Conservation (phyloP, 2,888 invertebrate genomes). For the Mycogona germanica region DNA sequence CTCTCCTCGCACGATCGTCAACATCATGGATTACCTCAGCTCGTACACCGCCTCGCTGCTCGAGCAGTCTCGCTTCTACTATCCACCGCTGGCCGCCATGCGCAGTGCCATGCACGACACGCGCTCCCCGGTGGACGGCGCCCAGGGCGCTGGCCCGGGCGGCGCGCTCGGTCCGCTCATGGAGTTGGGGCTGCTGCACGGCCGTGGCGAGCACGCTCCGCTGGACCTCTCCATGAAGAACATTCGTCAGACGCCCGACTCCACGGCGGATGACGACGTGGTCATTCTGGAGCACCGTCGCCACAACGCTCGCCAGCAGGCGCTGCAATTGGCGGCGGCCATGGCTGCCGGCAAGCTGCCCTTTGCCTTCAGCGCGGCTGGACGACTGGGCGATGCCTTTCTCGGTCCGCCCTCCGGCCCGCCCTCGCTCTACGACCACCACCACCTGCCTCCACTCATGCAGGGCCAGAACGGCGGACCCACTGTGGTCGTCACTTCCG, state of each 20-base stretch:
- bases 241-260: constrained; percentile 75
- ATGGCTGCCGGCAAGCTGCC: constrained; percentile 12
- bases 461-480: background rate
- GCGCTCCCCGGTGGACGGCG: background rate
- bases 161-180: constrained; percentile 1
- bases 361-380: constrained; percentile 3
- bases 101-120: background rate
- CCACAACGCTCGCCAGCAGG: constrained; percentile 18
- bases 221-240: constrained; percentile 81
- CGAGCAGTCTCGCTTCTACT: constrained; percentile 20
- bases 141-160: background rate
- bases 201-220: constrained; percentile 55
- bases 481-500: background rate
- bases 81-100: constrained; percentile 9
- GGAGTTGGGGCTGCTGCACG: background rate
- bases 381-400: constrained; percentile 5
- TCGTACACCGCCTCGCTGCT: constrained; percentile 16
- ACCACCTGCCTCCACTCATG: background rate
- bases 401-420: constrained; percentile 5
- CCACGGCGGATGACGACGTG: constrained; percentile 43
- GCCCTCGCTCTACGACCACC: background rate
- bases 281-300: constrained; percentile 23
- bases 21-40: constrained; percentile 19
- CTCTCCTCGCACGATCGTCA: too few relatives aligned
- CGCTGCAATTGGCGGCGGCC: constrained; percentile 12